Evolutionary conservation across 2,797 vertebrate species (phyloP), one percentile per base, ranked within the genome.

Genomic region (Pampus argenteus): DNA sequence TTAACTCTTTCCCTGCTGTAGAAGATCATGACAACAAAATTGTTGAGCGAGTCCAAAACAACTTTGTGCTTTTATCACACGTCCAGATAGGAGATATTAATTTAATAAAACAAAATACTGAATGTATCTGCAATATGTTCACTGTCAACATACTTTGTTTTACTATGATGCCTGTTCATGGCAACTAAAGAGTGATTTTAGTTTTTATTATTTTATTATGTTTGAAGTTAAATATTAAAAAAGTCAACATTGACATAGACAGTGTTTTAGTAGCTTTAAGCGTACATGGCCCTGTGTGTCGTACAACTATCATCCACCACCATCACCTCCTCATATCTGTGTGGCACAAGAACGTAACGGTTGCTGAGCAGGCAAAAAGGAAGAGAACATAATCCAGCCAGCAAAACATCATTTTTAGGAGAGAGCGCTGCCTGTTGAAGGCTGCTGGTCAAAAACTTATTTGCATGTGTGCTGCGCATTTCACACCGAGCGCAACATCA

Each of bases 1-100:
- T 51, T 47, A 63, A 65, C 45, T 26, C 11, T 70, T 76, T 71
- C 29, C 11, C 49, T n/a, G 54, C 23, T 56, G 23, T 13, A 23
- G 28, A 3, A 6, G 17, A 50, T 23, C 23, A 29, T 31, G 5
- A 48, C 25, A 55, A 20, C 15, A 45, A 45, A 56, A 47, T 3
- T 25, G 4, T 20, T 47, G 1, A 34, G 28, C 0, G 9, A 34
- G 40, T 34, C 9, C 25, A 20, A 29, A 29, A 54, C 36, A 52
- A 3, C 20, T 5, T 4, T 29, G 17, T 15, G 13, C 34, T 20
- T 63, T 64, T n/a, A 17, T 45, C 18, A 3, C 10, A 28, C 31
- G 18, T 28, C 22, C 18, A 45, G 34, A 36, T 13, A n/a, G n/a
- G n/a, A n/a, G n/a, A n/a, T n/a, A n/a, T n/a, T n/a, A n/a, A n/a